Evolutionary conservation across 2,113 vertebrate genomes (phyloP).

Genomic region (Marcusenius ussheri): DNA sequence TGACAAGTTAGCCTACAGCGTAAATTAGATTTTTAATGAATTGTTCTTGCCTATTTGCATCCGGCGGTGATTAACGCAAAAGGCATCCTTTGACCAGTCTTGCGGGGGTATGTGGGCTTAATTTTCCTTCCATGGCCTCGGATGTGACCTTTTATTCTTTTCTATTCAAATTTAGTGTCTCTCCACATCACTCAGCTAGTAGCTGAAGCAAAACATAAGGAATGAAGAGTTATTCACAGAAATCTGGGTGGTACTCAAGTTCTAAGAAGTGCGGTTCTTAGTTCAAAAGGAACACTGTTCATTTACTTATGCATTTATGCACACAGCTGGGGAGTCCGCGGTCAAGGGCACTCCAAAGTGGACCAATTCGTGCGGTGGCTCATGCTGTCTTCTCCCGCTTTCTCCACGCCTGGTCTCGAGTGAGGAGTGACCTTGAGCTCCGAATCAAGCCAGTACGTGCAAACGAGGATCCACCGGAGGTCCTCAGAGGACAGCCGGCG

Average conservation of each 20-base stretch:
- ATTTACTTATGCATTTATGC: not conserved
- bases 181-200: not conserved
- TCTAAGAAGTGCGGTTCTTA: not conserved
- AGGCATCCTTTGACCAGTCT: constrained; percentile 2
- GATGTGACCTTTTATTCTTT: not conserved
- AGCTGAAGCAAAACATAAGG: not conserved
- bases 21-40: not conserved
- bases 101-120: not conserved
- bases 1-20: not conserved
- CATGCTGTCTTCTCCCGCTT: not conserved
- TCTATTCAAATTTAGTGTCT: not conserved
- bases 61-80: not conserved
- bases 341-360: not conserved
- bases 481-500: not conserved
- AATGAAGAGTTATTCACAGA: not conserved
- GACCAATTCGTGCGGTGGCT: not conserved
- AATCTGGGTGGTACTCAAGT: not conserved
- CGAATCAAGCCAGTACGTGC: not conserved
- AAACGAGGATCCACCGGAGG: not conserved
- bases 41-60: not conserved
- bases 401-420: not conserved
- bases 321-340: not conserved
- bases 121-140: not conserved
- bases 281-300: not conserved
- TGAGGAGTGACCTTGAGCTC: not conserved